A percentile compares a stretch with the other conserved stretches of the same genome.
Conservation (phyloP, 2,797 vertebrate genomes). For the Clarias platycephalus region DNA sequence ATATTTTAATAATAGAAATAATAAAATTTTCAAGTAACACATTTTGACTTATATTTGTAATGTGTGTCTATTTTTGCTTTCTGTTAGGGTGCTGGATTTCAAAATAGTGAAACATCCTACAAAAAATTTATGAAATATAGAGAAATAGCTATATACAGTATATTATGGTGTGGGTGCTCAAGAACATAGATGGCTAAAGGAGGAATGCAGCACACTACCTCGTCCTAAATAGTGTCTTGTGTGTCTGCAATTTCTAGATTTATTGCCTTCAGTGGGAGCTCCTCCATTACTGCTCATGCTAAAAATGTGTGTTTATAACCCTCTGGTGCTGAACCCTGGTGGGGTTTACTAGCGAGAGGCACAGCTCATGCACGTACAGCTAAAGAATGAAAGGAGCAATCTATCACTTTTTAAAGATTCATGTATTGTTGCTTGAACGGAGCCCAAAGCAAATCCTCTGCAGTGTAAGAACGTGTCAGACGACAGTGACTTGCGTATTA, state of each 20-base stretch:
- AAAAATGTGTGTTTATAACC: conserved; percentile 42
- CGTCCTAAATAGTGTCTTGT: conserved; percentile 33
- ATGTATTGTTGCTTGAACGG: neutral
- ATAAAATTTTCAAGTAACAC: neutral
- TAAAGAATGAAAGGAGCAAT: conserved; percentile 11
- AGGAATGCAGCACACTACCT: conserved; percentile 38
- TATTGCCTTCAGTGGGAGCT: conserved; percentile 39
- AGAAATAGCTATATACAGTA: neutral
- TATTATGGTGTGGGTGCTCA: conserved; percentile 28
- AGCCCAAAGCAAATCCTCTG: conserved; percentile 7
- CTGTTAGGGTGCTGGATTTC: conserved; percentile 24
- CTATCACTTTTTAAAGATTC: conserved; percentile 25
- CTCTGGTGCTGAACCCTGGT: conserved; percentile 24
- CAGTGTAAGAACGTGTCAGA: neutral
- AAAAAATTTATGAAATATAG: neutral
- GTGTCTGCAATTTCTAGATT: conserved; percentile 39
- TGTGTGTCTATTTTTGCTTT: neutral
- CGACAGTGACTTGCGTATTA: conserved; percentile 22
- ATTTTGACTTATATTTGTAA: neutral
- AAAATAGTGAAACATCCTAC: conserved; percentile 28
- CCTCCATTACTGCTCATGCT: conserved; percentile 44
- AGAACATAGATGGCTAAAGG: conserved; percentile 32
- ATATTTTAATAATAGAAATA: neutral
- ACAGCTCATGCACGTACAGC: neutral
- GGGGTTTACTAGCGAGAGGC: conserved; percentile 28